Evolutionary conservation across 1,140 invertebrate genomes (phyloP).

Genomic region (Diorhabda carinulata): DNA sequence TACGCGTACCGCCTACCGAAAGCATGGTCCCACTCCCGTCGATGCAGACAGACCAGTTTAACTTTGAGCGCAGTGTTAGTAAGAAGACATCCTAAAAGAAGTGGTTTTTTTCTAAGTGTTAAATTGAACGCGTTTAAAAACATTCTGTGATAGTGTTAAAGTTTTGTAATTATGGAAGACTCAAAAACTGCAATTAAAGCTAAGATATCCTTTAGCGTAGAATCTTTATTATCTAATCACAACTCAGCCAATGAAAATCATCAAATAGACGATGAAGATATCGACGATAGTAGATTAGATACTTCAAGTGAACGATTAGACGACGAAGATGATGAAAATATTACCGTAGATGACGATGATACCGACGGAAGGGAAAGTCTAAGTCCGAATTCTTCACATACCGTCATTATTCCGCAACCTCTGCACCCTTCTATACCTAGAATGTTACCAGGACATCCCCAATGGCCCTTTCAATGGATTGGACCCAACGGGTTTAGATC

Average conservation of each 20-base stretch:
- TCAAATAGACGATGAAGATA: constrained; percentile 26
- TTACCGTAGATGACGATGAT: constrained; percentile 42
- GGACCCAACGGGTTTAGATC: constrained; percentile 38
- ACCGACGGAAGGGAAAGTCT: constrained; percentile 42
- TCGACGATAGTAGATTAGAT: constrained; percentile 32
- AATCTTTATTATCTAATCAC: constrained; percentile 39
- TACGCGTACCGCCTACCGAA: constrained; percentile 23
- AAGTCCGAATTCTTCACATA: constrained; percentile 41
- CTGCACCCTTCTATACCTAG: constrained; percentile 44
- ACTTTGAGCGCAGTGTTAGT: constrained; percentile 20
- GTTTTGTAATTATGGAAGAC: constrained; percentile 35
- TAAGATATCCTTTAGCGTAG: constrained; percentile 48
- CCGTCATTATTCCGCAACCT: constrained; percentile 44
- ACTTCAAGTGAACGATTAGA: constrained; percentile 34
- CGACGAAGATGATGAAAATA: constrained; percentile 43
- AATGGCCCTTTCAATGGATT: constrained; percentile 43
- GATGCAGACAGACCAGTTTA: constrained; percentile 29
- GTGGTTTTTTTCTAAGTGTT: constrained; percentile 14
- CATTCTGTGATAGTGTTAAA: constrained; percentile 14
- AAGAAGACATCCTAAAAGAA: constrained; percentile 26
- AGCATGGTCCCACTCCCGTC: constrained; percentile 32
- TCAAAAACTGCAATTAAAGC: constrained; percentile 44
- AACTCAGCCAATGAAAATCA: constrained; percentile 18
- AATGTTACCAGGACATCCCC: constrained; percentile 33
- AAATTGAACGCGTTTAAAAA: constrained; percentile 1